A percentile compares a stretch with the other conserved stretches of the same genome.
Evolutionary conservation across 1,140 invertebrate species (phyloP).

Genomic region (Oreohelix idahoensis): DNA sequence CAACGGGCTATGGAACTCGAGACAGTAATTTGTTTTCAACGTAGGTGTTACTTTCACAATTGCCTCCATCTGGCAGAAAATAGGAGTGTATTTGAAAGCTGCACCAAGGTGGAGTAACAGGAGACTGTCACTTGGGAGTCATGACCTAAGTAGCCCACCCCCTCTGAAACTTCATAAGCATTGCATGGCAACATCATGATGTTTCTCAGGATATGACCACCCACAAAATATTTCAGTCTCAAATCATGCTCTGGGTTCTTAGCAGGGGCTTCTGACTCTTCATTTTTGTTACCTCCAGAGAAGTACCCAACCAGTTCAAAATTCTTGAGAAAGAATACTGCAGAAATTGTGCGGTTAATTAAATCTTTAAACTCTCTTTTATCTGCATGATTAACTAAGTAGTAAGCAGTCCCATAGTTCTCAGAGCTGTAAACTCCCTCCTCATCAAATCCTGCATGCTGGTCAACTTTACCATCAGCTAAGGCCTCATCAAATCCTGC

Average conservation of each 20-base stretch:
- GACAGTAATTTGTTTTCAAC: no score
- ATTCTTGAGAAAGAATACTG: slow-evolving; percentile 84
- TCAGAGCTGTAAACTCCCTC: slow-evolving; percentile 70
- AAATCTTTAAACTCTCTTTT: slow-evolving; percentile 83
- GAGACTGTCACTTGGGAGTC: no score
- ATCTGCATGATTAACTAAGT: slow-evolving; percentile 83
- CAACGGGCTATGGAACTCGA: no score
- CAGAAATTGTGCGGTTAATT: slow-evolving; percentile 86
- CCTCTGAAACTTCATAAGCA: slow-evolving; percentile 90
- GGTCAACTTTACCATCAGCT: slow-evolving; percentile 57
- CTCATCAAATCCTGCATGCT: slow-evolving; percentile 48
- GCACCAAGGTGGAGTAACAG: no score
- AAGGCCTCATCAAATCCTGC: no score
- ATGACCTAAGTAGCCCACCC: no score
- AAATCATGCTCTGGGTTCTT: slow-evolving; percentile 23
- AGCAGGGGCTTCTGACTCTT: slow-evolving; percentile 47
- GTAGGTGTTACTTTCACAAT: no score
- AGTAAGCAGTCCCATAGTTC: slow-evolving; percentile 82
- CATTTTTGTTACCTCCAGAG: slow-evolving; percentile 50
- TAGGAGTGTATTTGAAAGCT: no score
- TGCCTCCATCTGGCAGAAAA: no score
- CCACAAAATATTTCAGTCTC: slow-evolving; percentile 76
- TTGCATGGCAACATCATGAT: slow-evolving; percentile 93
- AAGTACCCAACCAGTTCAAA: slow-evolving; percentile 84
- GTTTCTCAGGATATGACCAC: slow-evolving; percentile 83